Evolutionary conservation across 1,140 invertebrate genomes (phyloP).

Genomic region (Schlechtendalia chinensis): DNA sequence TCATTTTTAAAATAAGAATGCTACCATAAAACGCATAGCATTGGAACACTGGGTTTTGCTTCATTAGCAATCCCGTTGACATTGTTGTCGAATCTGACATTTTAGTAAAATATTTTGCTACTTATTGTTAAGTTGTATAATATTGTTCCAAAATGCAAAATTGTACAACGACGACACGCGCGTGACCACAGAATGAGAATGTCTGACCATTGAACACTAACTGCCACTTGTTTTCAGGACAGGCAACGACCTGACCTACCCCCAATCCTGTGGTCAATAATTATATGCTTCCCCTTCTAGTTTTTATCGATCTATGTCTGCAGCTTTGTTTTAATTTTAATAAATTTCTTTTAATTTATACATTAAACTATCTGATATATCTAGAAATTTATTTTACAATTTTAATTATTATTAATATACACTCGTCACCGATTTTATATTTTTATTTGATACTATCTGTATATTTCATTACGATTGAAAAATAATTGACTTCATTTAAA

Average conservation of each 20-base stretch:
- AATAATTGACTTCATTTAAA: too few relatives aligned
- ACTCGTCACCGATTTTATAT: too few relatives aligned
- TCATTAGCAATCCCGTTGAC: conserved; percentile 30
- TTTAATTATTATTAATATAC: too few relatives aligned
- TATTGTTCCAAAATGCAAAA: not conserved
- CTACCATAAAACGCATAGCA: conserved; percentile 62
- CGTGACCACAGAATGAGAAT: not conserved
- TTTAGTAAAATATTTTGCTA: not conserved
- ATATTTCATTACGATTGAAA: too few relatives aligned
- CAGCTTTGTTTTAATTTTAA: not conserved
- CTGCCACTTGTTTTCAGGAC: not conserved
- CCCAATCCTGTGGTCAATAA: not conserved
- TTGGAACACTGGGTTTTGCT: conserved; percentile 58
- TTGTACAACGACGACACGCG: not conserved
- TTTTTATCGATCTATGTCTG: not conserved
- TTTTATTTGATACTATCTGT: too few relatives aligned
- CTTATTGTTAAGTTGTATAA: not conserved
- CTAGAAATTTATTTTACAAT: too few relatives aligned
- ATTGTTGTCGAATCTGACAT: conserved; percentile 6
- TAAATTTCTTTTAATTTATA: too few relatives aligned
- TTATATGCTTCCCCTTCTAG: conserved; percentile 6
- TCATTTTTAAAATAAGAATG: conserved; percentile 64
- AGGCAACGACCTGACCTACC: not conserved
- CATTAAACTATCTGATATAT: too few relatives aligned
- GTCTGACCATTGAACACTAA: not conserved